Conservation (phyloP, 2,113 vertebrate genomes). For the Tychaedon coryphoeus region DNA sequence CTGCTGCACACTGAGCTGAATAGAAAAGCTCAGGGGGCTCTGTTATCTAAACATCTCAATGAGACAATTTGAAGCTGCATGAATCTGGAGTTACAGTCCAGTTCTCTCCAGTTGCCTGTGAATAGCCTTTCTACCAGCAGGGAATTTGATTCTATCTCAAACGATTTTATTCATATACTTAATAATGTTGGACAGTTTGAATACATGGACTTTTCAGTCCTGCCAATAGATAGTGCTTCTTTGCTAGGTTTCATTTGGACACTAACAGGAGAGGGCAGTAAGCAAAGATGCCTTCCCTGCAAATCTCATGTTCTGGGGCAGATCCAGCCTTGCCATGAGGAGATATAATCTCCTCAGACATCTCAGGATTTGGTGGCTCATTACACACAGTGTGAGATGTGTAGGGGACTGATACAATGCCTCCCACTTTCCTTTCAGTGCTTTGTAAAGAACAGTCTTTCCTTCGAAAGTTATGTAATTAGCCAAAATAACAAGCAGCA, state of each 20-base stretch:
- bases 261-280: background rate
- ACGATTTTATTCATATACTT: background rate
- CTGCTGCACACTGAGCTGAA: background rate
- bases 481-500: background rate
- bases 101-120: background rate
- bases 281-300: background rate
- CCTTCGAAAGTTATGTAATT: background rate
- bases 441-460: background rate
- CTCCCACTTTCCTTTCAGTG: background rate
- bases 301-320: background rate
- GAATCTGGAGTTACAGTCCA: background rate
- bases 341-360: background rate
- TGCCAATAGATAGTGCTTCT: background rate
- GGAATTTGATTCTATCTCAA: background rate
- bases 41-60: constrained; percentile 20
- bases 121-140: background rate
- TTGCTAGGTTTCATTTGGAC: background rate
- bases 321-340: background rate
- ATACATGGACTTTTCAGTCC: background rate
- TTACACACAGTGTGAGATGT: background rate
- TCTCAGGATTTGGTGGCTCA: background rate
- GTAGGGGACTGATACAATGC: background rate
- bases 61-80: background rate
- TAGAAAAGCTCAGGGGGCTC: background rate
- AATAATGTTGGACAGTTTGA: background rate